Base-by-base conservation (phyloP, 2,797 vertebrate species). In the Alca torda region DNA sequence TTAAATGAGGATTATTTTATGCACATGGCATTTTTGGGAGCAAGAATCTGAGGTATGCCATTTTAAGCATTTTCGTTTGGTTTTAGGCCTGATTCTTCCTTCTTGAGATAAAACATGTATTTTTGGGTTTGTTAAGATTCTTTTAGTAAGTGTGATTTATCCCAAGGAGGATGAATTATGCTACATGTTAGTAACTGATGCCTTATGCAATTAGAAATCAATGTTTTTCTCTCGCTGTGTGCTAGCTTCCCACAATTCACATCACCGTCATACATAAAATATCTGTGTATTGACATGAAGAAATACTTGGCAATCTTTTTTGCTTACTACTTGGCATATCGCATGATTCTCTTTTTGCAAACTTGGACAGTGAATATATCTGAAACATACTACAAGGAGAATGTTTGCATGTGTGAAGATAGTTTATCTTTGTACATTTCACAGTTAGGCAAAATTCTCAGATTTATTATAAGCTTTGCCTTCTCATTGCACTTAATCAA, bases 181-280 rank as follows among this genome's bases (percentile, higher is more conserved):
- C 31, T 59, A 1, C 7, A 0, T 80, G 10, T n/a, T 68, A 64
- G 26, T 67, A 84, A 77, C 46, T 28, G 81, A 92, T 96, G 95
- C 94, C 87, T 90, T 95, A 95, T 78, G 89, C 59, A 63, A 57
- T 72, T 74, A 83, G 65, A 87, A 89, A n/a, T 72, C 6, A 25
- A 35, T 60, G 30, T 35, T 67, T 72, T 79, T 51, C 14, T 72
- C 46, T 74, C 67, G 30, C 41, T 83, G 4, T 76, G 16, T 93
- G 65, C 65, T 83, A 41, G 25, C 68, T 95, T 69, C 50, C 50
- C 81, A 65, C 13, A 69, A 28, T 51, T 65, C 33, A 54, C 3
- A 0, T 80, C 54, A 37, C 28, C 54, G 51, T 81, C 28, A 31
- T 45, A 65, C 7, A 26, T 67, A 59, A 67, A 83, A 78, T 90